Percentiles rank a stretch among this genome's conserved stretches.
phyloP scores from a whole-genome alignment of 2,113 vertebrate genomes.

The Apteryx owenii region DNA sequence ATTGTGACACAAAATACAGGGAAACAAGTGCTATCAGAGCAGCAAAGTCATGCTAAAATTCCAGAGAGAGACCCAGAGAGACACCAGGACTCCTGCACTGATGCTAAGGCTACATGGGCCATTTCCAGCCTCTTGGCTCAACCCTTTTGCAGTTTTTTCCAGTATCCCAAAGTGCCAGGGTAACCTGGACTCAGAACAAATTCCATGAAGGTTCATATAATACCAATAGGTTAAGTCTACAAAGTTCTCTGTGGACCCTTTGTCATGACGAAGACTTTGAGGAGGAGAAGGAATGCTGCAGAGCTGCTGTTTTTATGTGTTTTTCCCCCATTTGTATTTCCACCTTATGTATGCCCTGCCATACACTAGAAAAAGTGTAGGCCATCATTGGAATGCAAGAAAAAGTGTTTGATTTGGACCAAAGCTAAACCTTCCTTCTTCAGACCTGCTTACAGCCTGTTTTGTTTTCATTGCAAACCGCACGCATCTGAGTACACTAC shows the following conservation, averaged over 20 bases:
- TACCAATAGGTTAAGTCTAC: neutral
- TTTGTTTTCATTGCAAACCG: neutral
- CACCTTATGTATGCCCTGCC: neutral
- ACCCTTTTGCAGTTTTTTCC: neutral
- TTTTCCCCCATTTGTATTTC: neutral
- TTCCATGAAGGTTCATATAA: neutral
- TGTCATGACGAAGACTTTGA: neutral
- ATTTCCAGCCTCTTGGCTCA: neutral
- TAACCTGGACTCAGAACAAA: rapidly evolving
- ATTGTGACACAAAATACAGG: neutral
- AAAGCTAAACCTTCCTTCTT: neutral
- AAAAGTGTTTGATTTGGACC: neutral
- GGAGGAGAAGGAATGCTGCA: neutral
- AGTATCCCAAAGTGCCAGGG: neutral
- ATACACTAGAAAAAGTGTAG: too few species aligned
- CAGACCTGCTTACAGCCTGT: neutral
- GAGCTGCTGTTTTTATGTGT: neutral
- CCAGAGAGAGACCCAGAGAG: neutral
- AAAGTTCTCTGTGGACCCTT: neutral
- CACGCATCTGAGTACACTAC: neutral
- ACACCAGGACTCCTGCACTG: neutral
- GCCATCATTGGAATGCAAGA: neutral
- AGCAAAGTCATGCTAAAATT: neutral
- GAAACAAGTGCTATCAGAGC: too few species aligned
- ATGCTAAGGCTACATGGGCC: too few species aligned